A percentile compares a stretch with the other conserved stretches of the same genome.
Conservation (phyloP, 2,888 invertebrate species). For the Andrena camellia region DNA sequence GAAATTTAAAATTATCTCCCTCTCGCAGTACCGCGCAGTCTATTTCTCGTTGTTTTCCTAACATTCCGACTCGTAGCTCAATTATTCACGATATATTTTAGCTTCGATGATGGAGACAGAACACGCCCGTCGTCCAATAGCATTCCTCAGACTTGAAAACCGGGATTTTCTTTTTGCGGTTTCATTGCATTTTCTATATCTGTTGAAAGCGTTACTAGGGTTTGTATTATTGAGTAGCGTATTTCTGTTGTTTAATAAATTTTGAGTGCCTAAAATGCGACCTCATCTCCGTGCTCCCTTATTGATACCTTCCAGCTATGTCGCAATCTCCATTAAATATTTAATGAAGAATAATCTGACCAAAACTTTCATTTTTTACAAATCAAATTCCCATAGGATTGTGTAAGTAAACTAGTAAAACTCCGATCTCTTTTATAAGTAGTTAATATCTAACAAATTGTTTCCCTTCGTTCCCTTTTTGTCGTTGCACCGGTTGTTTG, state of each 20-base stretch:
- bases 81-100: conserved; percentile 28
- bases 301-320: not conserved
- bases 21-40: too few species aligned
- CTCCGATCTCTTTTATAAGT: too few species aligned
- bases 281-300: not conserved
- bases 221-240: conserved; percentile 51
- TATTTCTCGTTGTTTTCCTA: conserved; percentile 42
- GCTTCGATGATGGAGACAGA: conserved; percentile 14
- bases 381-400: too few species aligned
- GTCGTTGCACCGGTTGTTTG: too few species aligned
- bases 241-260: conserved; percentile 63
- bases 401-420: too few species aligned
- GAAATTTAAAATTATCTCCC: not conserved
- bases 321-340: not conserved
- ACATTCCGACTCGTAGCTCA: conserved; percentile 3
- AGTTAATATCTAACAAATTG: too few species aligned
- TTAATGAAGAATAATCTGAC: too few species aligned
- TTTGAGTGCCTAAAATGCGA: conserved; percentile 58
- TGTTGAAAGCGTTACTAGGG: conserved; percentile 27
- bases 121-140: conserved; percentile 23
- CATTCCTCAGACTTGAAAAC: conserved; percentile 15
- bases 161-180: conserved; percentile 8
- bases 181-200: conserved; percentile 24
- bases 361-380: too few species aligned
- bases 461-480: too few species aligned